phyloP scores from a whole-genome alignment of 2,888 invertebrate genomes.

The Lasius platythorax region DNA sequence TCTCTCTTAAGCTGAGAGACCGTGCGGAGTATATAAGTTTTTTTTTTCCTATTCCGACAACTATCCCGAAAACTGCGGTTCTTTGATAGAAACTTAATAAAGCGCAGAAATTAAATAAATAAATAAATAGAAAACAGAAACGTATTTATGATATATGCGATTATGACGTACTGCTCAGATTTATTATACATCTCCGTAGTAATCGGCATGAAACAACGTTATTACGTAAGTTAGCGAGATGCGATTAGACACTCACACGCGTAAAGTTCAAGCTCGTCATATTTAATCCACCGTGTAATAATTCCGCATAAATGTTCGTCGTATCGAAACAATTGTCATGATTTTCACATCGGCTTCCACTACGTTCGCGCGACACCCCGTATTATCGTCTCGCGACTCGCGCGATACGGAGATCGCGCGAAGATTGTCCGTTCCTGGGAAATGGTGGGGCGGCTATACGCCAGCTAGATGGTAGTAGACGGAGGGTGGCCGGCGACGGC shows the following conservation, averaged over 20 bases:
- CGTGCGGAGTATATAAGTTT: not conserved
- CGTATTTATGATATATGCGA: no score
- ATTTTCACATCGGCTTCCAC: not conserved
- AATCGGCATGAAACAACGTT: not conserved
- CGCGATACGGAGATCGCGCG: not conserved
- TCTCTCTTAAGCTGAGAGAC: not conserved
- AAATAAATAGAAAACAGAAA: not conserved
- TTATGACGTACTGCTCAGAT: not conserved
- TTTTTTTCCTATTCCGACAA: not conserved
- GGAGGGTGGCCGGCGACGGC: conserved; percentile 30
- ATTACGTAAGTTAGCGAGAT: not conserved
- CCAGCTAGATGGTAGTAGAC: conserved; percentile 22
- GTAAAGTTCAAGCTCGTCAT: not conserved
- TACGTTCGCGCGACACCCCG: not conserved
- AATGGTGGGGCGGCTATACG: conserved; percentile 36
- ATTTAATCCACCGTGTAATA: not conserved
- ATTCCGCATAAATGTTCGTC: not conserved
- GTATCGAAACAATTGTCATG: not conserved
- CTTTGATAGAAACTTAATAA: not conserved
- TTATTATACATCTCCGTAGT: not conserved
- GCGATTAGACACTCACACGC: not conserved
- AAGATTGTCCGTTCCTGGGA: conserved; percentile 45
- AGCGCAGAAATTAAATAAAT: not conserved
- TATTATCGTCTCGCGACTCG: not conserved
- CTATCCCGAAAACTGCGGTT: not conserved